Base-by-base conservation (phyloP, 2,888 invertebrate species). In the Polyommatus icarus region DNA sequence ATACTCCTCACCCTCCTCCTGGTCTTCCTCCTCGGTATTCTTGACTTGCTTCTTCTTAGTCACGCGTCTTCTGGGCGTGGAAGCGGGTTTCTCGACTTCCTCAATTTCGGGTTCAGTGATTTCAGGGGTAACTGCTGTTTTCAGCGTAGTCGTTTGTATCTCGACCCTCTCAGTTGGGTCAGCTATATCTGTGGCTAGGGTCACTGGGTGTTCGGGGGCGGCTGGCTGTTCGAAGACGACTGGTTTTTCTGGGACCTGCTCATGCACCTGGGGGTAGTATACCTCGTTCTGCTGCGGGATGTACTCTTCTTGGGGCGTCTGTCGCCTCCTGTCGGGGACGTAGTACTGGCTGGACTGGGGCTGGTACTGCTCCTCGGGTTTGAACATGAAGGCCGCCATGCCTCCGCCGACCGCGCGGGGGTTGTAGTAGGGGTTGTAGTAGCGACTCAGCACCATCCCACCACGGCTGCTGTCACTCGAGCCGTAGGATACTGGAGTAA, bases 1-100 rank as follows among this genome's bases (percentile, higher is more conserved):
- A 32, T 90, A 91, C 0, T 94, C 94, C 0, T 94, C 93, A 0
- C 95, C 95, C 0, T 95, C 95, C 0, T 95, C 95, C 0, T 95
- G 95, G 0, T 94, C 95, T n/a, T 86, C 86, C 1, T 91, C 88
- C 8, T 88, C 83, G 0, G 91, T 91, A 78, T 84, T 87, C 78
- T 90, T 90, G 0, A 89, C 89, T 79, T 90, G 91, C 82, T 91
- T 93, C 85, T 89, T 93, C 80, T 89, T 91, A 1, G 88, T 87
- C 0, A 89, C 87, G n/a, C 90, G 86, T 78, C 88, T 91, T 80
- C 86, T 92, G 3, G 90, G 80, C 0, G 81, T 79, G 12, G 83
- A 79, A 2, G 79, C 80, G 15, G 86, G 88, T 81, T 89, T 88
- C 18, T 89, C 89, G 0, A 89, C 86, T 78, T 92, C 93, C 76